Conservation (phyloP, 1,140 invertebrate genomes). For the Drosophila pallidifrons region DNA sequence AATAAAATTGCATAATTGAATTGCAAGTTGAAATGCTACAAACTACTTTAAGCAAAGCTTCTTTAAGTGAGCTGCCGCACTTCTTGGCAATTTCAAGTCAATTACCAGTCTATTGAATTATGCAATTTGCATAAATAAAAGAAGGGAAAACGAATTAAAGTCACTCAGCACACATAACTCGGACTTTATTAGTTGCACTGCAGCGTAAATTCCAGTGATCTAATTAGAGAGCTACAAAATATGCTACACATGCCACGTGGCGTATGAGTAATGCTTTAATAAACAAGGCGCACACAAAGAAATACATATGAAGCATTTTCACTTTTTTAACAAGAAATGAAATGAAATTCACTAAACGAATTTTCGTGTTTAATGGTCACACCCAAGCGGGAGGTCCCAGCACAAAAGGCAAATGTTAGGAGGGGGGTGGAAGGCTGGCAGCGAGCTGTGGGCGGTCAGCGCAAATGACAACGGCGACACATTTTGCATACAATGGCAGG, state of each 20-base stretch:
- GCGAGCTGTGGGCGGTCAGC: constrained; percentile 36
- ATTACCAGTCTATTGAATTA: constrained; percentile 31
- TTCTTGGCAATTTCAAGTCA: constrained; percentile 15
- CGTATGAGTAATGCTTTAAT: constrained; percentile 76
- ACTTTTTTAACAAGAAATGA: constrained; percentile 4
- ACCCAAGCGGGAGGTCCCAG: constrained; percentile 37
- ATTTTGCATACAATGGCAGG: constrained; percentile 48
- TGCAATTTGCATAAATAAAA: constrained; percentile 38
- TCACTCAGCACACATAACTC: background rate
- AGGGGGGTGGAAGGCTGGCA: background rate
- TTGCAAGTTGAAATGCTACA: no score
- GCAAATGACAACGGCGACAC: constrained; percentile 54
- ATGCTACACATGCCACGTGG: constrained; percentile 53
- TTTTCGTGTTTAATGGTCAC: constrained; percentile 72
- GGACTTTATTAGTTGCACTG: constrained; percentile 31
- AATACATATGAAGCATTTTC: constrained; percentile 35
- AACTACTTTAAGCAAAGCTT: background rate
- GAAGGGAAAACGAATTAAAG: constrained; percentile 15
- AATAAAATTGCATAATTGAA: no score
- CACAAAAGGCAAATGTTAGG: background rate
- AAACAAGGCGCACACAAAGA: constrained; percentile 21
- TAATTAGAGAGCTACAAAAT: constrained; percentile 51
- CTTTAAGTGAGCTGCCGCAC: constrained; percentile 8
- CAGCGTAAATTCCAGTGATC: constrained; percentile 28
- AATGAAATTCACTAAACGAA: constrained; percentile 72